Evolutionary conservation across 2,888 invertebrate species (phyloP).

Genomic region (Acleris holmiana): DNA sequence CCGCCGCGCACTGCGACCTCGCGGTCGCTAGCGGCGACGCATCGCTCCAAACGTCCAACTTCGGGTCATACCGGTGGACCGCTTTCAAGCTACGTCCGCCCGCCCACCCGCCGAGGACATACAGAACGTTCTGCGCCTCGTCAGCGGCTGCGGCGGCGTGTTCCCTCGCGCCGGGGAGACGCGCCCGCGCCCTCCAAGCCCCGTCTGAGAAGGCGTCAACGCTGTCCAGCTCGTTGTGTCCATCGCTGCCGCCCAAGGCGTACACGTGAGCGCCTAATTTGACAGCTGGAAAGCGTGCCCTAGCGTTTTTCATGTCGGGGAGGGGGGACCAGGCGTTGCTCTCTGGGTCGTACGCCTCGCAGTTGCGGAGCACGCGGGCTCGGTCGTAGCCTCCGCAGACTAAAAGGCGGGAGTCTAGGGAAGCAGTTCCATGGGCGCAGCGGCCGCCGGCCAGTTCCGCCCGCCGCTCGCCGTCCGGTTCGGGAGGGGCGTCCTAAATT

Average conservation of each 20-base stretch:
- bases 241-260: constrained; percentile 93
- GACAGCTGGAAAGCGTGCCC: constrained; percentile 92
- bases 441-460: constrained; percentile 83
- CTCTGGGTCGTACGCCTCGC: constrained; percentile 89
- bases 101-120: constrained; percentile 93
- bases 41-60: constrained; percentile 85
- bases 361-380: constrained; percentile 90
- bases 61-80: constrained; percentile 83
- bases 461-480: constrained; percentile 47
- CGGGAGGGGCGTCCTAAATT: constrained; percentile 22
- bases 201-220: constrained; percentile 58
- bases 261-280: constrained; percentile 87
- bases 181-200: constrained; percentile 46
- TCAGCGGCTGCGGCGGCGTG: constrained; percentile 89
- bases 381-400: constrained; percentile 94
- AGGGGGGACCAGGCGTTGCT: constrained; percentile 88
- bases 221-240: constrained; percentile 90
- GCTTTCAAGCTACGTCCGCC: constrained; percentile 83
- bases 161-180: constrained; percentile 77
- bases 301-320: constrained; percentile 88
- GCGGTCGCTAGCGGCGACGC: constrained; percentile 87
- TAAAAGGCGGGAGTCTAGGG: constrained; percentile 87
- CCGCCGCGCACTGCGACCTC: constrained; percentile 91
- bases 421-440: constrained; percentile 90
- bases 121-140: constrained; percentile 85